Evolutionary conservation across 2,797 vertebrate genomes (phyloP).

Genomic region (Myotis daubentonii): DNA sequence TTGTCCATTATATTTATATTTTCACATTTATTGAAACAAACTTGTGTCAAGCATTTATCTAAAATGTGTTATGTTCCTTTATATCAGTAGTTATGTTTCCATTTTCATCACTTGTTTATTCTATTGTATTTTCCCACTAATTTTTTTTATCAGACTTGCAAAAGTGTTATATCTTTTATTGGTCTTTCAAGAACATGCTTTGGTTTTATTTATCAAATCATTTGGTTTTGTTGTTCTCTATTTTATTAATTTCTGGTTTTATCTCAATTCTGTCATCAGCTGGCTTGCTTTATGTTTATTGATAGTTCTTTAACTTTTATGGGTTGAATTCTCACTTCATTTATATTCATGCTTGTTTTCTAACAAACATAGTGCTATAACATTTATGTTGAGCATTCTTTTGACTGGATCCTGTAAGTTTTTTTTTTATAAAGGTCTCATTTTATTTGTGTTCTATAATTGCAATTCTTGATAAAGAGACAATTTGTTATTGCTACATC

Average conservation of each 20-base stretch:
- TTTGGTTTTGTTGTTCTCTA: background rate
- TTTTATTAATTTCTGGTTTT: constrained; percentile 23
- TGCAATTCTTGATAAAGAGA: background rate
- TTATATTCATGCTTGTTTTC: background rate
- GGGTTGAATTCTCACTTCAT: background rate
- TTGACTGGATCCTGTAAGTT: background rate
- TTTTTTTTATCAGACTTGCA: background rate
- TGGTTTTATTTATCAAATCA: background rate
- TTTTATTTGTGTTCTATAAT: background rate
- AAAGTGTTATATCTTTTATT: background rate
- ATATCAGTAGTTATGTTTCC: background rate
- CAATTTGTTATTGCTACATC: background rate
- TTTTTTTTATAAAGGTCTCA: background rate
- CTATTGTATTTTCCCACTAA: background rate
- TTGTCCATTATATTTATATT: background rate
- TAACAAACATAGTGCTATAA: background rate
- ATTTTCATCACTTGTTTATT: background rate
- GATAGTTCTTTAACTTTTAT: background rate
- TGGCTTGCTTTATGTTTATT: background rate
- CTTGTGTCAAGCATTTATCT: background rate
- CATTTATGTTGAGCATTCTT: background rate
- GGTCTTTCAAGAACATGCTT: background rate
- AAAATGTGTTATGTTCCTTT: background rate
- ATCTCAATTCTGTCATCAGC: background rate
- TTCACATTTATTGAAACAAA: background rate